A percentile compares a stretch with the other conserved stretches of the same genome.
Conservation (phyloP, 2,113 vertebrate genomes). For the Rhipidura dahli region DNA sequence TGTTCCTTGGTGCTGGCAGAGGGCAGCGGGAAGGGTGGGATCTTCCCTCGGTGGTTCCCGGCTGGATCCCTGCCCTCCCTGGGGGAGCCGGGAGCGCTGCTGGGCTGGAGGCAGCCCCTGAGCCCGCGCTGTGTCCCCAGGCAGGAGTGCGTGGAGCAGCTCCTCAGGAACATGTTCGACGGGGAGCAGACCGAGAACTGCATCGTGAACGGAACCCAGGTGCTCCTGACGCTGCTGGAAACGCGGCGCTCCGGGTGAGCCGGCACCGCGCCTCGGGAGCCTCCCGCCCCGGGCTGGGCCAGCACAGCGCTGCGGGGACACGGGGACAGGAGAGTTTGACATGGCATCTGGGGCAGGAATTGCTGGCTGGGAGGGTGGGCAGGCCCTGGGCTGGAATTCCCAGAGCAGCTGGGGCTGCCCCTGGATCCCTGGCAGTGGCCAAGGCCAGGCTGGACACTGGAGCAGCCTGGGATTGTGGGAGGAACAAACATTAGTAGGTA, state of each 20-base stretch:
- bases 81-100: not conserved
- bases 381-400: not conserved
- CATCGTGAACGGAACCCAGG: slow-evolving; percentile 91
- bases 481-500: not conserved
- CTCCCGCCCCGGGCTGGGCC: not conserved
- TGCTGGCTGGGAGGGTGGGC: not conserved
- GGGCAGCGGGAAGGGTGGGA: fast-evolving
- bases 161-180: slow-evolving; percentile 93
- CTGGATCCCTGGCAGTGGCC: not conserved
- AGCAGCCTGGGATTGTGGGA: not conserved
- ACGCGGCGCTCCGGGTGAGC: slow-evolving; percentile 89
- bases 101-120: not conserved
- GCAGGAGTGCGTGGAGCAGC: slow-evolving; percentile 89
- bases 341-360: not conserved
- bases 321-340: not conserved
- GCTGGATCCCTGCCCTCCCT: too few relatives aligned
- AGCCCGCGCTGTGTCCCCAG: slow-evolving; percentile 57
- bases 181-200: slow-evolving; percentile 86
- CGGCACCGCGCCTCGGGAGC: not conserved
- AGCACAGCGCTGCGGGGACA: not conserved
- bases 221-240: slow-evolving; percentile 91
- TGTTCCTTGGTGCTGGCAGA: fast-evolving
- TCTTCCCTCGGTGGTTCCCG: fast-evolving
- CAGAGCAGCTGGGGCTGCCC: not conserved
- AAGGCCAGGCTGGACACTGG: not conserved